Evolutionary conservation across 2,888 invertebrate genomes (phyloP).

Genomic region (Deilephila elpenor): DNA sequence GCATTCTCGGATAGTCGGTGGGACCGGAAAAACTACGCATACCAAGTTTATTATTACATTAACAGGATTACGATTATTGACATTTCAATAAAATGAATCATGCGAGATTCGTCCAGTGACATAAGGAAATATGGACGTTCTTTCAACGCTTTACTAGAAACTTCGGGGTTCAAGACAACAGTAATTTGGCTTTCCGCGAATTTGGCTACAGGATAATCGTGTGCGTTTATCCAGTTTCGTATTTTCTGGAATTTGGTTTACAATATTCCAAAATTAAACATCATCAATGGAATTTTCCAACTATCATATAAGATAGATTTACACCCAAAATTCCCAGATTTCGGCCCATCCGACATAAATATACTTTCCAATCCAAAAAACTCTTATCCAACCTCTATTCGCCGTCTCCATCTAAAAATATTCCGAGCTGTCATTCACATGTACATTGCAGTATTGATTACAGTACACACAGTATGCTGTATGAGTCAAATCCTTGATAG

Average conservation of each 20-base stretch:
- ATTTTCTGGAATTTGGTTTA: not conserved
- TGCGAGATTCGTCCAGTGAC: slow-evolving; percentile 8
- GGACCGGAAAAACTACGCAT: slow-evolving; percentile 39
- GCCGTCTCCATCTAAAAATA: not conserved
- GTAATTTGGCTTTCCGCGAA: not conserved
- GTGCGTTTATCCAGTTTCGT: not conserved
- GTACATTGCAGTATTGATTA: slow-evolving; percentile 24
- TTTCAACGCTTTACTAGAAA: not conserved
- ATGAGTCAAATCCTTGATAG: slow-evolving; percentile 31
- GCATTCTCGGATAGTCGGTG: slow-evolving; percentile 22
- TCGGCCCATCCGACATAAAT: no score
- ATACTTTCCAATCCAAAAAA: no score
- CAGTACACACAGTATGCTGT: slow-evolving; percentile 5
- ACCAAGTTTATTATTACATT: slow-evolving; percentile 42
- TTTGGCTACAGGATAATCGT: not conserved
- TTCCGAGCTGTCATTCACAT: not conserved
- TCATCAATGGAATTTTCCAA: no score
- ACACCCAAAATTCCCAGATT: no score
- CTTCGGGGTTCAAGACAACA: not conserved
- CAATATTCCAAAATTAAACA: no score
- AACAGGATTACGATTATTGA: slow-evolving; percentile 28
- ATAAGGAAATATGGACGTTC: not conserved
- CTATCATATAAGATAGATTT: no score
- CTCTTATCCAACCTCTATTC: not conserved
- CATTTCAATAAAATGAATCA: slow-evolving; percentile 26